These are phyloP conservation scores for Melanerpes formicivorus DNA, from an alignment of 2,113 vertebrate genomes.

Conservation along the genomic window DNA sequence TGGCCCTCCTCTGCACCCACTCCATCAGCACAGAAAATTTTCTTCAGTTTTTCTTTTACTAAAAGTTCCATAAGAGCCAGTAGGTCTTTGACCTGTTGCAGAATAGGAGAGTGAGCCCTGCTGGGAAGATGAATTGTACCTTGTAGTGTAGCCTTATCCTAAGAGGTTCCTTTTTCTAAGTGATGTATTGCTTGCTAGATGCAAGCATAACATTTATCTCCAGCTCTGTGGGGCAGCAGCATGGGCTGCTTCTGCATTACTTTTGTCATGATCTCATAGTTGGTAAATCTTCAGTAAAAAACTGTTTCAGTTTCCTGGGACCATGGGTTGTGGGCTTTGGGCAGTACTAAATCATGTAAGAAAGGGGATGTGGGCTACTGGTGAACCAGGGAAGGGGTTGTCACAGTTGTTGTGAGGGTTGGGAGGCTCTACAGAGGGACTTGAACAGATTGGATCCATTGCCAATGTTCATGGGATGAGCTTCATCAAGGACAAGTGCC, in stretches of 20 bases:
- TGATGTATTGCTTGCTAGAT: neutral
- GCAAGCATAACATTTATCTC: slow-evolving; percentile 17
- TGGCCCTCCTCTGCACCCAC: too few relatives aligned
- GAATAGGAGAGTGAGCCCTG: neutral
- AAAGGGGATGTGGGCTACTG: neutral
- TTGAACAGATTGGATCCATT: too few relatives aligned
- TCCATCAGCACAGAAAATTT: neutral
- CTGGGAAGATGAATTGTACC: neutral
- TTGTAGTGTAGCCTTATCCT: neutral
- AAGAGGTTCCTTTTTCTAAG: neutral
- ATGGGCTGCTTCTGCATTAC: neutral
- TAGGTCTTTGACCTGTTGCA: neutral
- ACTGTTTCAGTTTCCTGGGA: neutral
- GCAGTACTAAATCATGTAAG: neutral
- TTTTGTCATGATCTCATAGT: neutral
- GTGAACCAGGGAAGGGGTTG: neutral
- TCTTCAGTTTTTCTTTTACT: neutral
- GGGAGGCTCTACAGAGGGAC: too few relatives aligned
- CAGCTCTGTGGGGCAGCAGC: neutral
- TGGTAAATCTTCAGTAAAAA: neutral
- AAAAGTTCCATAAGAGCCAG: neutral
- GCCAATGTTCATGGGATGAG: too few relatives aligned
- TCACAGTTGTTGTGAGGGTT: too few relatives aligned
- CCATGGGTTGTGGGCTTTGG: neutral
- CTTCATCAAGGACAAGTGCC: too few relatives aligned